Conservation (phyloP, 2,113 vertebrate species). For the Atractosteus spatula region DNA sequence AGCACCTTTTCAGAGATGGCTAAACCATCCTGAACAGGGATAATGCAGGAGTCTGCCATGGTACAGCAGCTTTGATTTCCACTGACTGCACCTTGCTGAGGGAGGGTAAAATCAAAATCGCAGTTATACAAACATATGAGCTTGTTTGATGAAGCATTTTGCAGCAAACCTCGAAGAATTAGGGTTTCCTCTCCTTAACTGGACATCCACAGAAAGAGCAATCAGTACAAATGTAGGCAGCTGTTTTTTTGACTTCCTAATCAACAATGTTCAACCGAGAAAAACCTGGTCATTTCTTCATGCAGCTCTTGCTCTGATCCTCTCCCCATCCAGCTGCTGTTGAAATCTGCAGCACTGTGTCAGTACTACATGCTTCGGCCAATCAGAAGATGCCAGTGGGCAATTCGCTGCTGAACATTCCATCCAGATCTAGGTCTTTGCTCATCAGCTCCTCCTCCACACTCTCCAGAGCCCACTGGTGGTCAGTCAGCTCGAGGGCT, state of each 20-base stretch:
- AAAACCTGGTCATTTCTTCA: conserved; percentile 8
- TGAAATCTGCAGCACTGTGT: conserved; percentile 12
- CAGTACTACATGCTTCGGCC: conserved; percentile 7
- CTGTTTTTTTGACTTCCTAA: neutral
- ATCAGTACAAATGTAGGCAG: too few relatives aligned
- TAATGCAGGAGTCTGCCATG: neutral
- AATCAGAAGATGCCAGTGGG: conserved; percentile 91
- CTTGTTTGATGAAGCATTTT: too few relatives aligned
- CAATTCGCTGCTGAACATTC: conserved; percentile 95
- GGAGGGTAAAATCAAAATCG: neutral
- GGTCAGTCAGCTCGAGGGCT: conserved; percentile 92
- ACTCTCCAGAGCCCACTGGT: conserved; percentile 94
- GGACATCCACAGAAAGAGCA: too few relatives aligned
- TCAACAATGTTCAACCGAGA: neutral
- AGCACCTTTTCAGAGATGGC: neutral
- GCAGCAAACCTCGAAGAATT: too few relatives aligned
- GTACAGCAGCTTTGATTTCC: neutral
- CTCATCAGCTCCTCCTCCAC: conserved; percentile 96
- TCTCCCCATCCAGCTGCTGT: conserved; percentile 10
- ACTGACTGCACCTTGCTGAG: neutral
- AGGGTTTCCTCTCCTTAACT: too few relatives aligned
- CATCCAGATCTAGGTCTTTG: conserved; percentile 91
- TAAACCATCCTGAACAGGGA: neutral
- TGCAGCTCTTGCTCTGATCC: conserved; percentile 20
- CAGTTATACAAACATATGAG: too few relatives aligned